A percentile compares a stretch with the other conserved stretches of the same genome.
These are phyloP conservation scores for Myiotriccus ornatus DNA, from an alignment of 2,797 vertebrate species.

Conservation along the genomic window DNA sequence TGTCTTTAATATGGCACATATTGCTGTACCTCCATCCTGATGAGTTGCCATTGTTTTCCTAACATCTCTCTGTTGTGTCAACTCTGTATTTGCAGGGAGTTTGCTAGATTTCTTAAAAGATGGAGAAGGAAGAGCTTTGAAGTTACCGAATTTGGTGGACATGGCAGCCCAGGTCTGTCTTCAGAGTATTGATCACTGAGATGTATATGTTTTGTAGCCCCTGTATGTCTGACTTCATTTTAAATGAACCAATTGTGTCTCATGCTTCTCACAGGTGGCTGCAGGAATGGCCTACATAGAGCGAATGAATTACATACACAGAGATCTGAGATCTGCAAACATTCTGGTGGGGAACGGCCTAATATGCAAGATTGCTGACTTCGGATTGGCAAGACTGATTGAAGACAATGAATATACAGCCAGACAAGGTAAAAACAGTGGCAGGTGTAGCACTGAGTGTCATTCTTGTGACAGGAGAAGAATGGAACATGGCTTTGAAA, in stretches of 20 bases:
- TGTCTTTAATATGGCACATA: background rate
- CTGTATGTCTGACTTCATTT: background rate
- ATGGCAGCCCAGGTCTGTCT: constrained; percentile 93
- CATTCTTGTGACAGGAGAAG: background rate
- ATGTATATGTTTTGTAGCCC: background rate
- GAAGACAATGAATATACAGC: constrained; percentile 98
- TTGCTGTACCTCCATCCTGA: background rate
- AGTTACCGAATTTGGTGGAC: constrained; percentile 94
- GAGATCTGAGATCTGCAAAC: constrained; percentile 93
- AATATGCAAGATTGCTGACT: constrained; percentile 96
- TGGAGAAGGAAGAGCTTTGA: constrained; percentile 91
- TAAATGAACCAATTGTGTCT: background rate
- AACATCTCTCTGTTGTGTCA: constrained; percentile 4
- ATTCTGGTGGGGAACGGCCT: constrained; percentile 93
- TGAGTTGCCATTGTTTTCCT: background rate
- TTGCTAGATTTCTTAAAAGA: constrained; percentile 96
- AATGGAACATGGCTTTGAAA: background rate
- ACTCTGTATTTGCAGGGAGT: constrained; percentile 82
- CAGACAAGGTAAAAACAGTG: constrained; percentile 84
- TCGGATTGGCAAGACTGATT: constrained; percentile 92
- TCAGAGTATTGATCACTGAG: background rate
- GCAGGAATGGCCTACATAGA: constrained; percentile 98
- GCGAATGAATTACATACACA: constrained; percentile 98
- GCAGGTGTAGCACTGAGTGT: background rate
- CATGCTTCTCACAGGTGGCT: constrained; percentile 80